Evolutionary conservation across 2,888 invertebrate genomes (phyloP), one percentile per base, ranked within the genome.

Genomic region (Blera fallax): DNA sequence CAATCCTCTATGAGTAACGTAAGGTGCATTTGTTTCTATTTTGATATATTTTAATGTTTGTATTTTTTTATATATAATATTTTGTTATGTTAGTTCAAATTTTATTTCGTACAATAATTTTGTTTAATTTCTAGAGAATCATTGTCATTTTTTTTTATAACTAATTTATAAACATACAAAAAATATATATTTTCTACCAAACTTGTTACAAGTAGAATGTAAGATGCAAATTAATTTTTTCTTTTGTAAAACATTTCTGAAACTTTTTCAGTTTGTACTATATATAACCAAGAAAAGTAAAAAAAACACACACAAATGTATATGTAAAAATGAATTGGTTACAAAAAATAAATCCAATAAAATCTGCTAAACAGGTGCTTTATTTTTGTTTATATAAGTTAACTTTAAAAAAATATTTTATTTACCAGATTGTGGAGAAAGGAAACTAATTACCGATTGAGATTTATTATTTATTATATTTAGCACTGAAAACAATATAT

Each of bases 21-120:
- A 85, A 80, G 84, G 84, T 85, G 84, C 76, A 80, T 85, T 84
- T 84, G 74, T 79, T 62, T 73, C 18, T 45, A 29, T 54, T 56
- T 54, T 24, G 32, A n/a, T 50, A 21, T 52, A n/a, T 16, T 67
- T 58, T 29, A 50, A 11, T 27, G 34, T 62, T 54, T 64, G 34
- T 27, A 62, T 52, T 70, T 80, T 37, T 34, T 32, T 72, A 34
- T 58, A 40, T n/a, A n/a, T n/a, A n/a, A n/a, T n/a, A n/a, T n/a
- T n/a, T n/a, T n/a, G n/a, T n/a, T n/a, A n/a, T 67, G 29, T 84
- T 73, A 56, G 40, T 60, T 29, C n/a, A 10, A 29, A 67, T 18
- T 70, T 69, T 50, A 54, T 45, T 73, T 67, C 6, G 7, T 48
- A 45, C 7, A 58, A 77, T 48, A 29, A 14, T 73, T 52, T 72